Percentiles rank a stretch among this genome's conserved stretches.
These are phyloP conservation scores for Plebejus anna DNA, from an alignment of 2,888 invertebrate genomes.

Conservation along the genomic window DNA sequence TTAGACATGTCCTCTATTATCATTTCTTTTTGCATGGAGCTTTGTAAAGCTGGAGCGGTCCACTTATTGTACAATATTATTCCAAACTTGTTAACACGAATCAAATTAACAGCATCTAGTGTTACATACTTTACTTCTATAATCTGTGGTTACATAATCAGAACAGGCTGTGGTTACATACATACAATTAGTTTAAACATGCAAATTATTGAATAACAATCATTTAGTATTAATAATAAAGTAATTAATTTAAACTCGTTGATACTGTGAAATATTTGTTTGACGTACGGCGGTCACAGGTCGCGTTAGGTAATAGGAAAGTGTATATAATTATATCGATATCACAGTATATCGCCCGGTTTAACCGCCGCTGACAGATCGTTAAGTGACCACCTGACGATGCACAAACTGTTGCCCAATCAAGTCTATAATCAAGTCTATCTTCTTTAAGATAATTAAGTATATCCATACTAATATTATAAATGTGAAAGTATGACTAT, in stretches of 20 bases:
- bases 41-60: no score
- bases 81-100: no score
- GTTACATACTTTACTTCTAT: background rate
- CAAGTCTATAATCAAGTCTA: background rate
- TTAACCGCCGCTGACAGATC: background rate
- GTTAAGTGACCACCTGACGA: background rate
- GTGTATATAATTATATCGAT: conserved; percentile 18
- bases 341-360: background rate
- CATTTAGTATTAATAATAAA: background rate
- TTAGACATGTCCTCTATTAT: no score
- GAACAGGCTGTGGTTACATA: background rate
- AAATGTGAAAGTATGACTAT: no score
- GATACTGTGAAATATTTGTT: background rate
- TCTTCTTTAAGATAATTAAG: no score
- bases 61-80: no score
- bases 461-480: no score
- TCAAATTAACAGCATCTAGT: no score
- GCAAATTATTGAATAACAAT: background rate
- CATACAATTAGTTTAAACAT: background rate
- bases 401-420: background rate
- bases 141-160: no score
- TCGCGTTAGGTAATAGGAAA: conserved; percentile 18
- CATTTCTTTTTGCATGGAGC: no score
- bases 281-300: background rate
- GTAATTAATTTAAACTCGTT: background rate